phyloP scores from a whole-genome alignment of 2,888 invertebrate species.

The Nezara viridula region DNA sequence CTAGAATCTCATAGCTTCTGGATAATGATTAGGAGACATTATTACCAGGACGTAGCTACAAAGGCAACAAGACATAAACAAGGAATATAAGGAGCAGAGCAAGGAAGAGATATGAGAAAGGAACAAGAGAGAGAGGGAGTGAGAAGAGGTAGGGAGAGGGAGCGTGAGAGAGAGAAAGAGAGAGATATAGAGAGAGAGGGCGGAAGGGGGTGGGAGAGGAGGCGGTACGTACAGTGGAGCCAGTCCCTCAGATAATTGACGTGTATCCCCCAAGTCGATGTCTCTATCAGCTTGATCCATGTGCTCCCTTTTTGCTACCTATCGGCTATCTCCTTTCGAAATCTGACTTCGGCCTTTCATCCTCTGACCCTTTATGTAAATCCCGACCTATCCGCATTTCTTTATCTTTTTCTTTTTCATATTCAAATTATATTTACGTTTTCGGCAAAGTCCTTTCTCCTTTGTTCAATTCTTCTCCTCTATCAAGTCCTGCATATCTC shows the following conservation, averaged over 20 bases:
- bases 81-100: not conserved
- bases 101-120: conserved; percentile 1
- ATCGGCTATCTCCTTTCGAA: conserved; percentile 50
- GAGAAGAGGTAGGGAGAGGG: not conserved
- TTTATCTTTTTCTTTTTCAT: not conserved
- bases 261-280: conserved; percentile 46
- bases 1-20: not conserved
- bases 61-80: not conserved
- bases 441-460: not conserved
- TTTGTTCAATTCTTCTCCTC: not conserved
- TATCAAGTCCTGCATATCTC: not conserved
- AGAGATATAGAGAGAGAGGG: not conserved
- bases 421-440: not conserved
- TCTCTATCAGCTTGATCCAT: conserved; percentile 35
- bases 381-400: not conserved
- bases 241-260: conserved; percentile 2
- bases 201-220: not conserved
- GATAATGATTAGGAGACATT: not conserved
- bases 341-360: conserved; percentile 22
- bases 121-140: not conserved
- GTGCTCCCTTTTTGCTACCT: conserved; percentile 47
- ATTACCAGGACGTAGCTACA: not conserved
- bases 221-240: not conserved
- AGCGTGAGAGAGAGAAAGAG: not conserved
- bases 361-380: not conserved